Conservation (phyloP, 2,888 invertebrate species). For the Pollenia griseotomentosa region DNA sequence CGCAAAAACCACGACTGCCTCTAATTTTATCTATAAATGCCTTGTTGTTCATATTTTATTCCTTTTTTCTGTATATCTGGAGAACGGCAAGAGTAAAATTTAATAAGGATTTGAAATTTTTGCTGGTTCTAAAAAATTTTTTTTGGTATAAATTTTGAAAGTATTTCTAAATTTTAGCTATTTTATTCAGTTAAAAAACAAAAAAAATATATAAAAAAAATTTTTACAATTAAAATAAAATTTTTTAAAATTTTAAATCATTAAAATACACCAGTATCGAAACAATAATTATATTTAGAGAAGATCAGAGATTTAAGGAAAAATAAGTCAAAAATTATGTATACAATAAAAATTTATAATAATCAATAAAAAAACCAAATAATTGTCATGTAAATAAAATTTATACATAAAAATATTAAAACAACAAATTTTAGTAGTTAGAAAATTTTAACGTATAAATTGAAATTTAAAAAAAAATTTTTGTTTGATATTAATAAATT, state of each 20-base stretch:
- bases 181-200: too few species aligned
- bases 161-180: too few species aligned
- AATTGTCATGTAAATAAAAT: constrained; percentile 4
- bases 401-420: not conserved
- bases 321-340: constrained; percentile 18
- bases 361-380: not conserved
- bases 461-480: not conserved
- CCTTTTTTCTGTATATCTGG: too few species aligned
- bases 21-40: too few species aligned
- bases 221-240: too few species aligned
- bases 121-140: too few species aligned
- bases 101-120: too few species aligned
- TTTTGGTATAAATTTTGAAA: too few species aligned
- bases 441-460: constrained; percentile 20
- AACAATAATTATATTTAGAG: constrained; percentile 72
- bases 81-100: too few species aligned
- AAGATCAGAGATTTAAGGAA: constrained; percentile 64
- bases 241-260: not conserved
- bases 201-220: too few species aligned
- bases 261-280: constrained; percentile 67
- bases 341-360: constrained; percentile 1
- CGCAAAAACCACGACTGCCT: too few species aligned
- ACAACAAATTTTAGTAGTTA: constrained; percentile 40
- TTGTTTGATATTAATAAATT: not conserved
- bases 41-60: too few species aligned